Base-by-base conservation (phyloP, 2,113 vertebrate species). In the Choloepus hoffmanni region DNA sequence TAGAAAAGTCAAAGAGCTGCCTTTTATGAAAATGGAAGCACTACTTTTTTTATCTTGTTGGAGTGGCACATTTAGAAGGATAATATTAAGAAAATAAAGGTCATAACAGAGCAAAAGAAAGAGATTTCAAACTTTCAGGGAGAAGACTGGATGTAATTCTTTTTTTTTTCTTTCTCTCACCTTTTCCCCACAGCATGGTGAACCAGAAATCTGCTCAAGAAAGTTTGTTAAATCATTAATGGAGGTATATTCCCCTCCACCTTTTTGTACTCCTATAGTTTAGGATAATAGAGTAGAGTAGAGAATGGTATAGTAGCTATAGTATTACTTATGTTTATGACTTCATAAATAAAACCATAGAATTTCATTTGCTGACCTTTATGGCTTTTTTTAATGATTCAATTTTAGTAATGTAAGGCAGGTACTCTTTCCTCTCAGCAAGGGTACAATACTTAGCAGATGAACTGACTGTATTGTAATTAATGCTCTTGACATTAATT, bases 1-100 rank as follows among this genome's bases (percentile, higher is more conserved):
- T 7, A 5, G 50, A 79, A 88, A 84, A 8, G 19, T 73, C 73
- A 33, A 78, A 45, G 15, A 85, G 12, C 3, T 55, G 14, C 12
- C 45, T 65, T 83, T 78, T 48, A 88, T 87, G 43, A 78, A 89
- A 95, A 88, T 28, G 30, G 3, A 90, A 81, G 36, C 28, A 45
- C 28, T 68, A 24, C 45, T 89, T 89, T 76, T 85, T 86, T 53
- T 50, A 28, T 72, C 60, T 86, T 60, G 33, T 81, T 45, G 8
- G 50, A 19, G 53, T 21, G 19, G n/a, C 26, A 21, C 1, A 65
- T 78, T 82, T 40, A 40, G 43, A 19, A 77, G 23, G 58, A 43
- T 30, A 77, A 50, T 19, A 82, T 65, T 60, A 89, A 87, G 53
- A 83, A 90, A 87, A 88, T 9, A 60, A 72, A 83, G 2, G 1